A percentile compares a stretch with the other conserved stretches of the same genome.
Conservation (phyloP, 1,140 invertebrate species). For the Ruditapes philippinarum region DNA sequence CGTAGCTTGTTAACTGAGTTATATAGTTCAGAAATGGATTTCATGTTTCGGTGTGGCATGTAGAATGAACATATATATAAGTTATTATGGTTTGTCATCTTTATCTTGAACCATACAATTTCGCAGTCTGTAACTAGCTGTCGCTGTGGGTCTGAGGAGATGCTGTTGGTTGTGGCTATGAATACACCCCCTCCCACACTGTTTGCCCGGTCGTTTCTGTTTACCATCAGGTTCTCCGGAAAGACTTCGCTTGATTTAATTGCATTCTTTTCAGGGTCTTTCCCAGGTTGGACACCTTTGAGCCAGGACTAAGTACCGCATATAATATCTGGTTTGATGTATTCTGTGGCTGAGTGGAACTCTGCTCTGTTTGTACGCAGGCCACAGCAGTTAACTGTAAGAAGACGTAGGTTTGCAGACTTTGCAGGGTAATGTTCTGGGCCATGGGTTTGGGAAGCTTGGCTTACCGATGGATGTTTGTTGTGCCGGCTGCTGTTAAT, state of each 20-base stretch:
- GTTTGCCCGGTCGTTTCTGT: conserved; percentile 17
- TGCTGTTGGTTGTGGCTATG: background rate
- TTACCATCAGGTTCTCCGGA: conserved; percentile 9
- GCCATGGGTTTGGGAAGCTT: too few species aligned
- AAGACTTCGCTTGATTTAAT: conserved; percentile 44
- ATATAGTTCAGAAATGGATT: background rate
- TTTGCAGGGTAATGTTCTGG: too few species aligned
- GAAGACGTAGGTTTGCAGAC: conserved; percentile 38
- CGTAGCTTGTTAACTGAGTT: background rate
- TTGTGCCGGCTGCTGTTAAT: background rate
- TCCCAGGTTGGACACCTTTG: conserved; percentile 43
- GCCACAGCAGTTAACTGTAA: conserved; percentile 31
- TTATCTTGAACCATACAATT: conserved; percentile 34
- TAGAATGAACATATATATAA: conserved; percentile 41
- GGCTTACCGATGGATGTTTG: too few species aligned
- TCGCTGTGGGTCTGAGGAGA: conserved; percentile 5
- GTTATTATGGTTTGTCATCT: conserved; percentile 8
- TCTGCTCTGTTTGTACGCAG: conserved; percentile 9
- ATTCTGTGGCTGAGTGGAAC: background rate
- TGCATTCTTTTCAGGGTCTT: conserved; percentile 42
- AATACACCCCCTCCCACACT: conserved; percentile 16
- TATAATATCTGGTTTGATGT: conserved; percentile 43
- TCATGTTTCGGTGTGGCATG: conserved; percentile 28
- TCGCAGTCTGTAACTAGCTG: conserved; percentile 50
- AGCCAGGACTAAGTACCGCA: conserved; percentile 51